Base-by-base conservation (phyloP, 2,888 invertebrate species). In the Pammene fasciana region DNA sequence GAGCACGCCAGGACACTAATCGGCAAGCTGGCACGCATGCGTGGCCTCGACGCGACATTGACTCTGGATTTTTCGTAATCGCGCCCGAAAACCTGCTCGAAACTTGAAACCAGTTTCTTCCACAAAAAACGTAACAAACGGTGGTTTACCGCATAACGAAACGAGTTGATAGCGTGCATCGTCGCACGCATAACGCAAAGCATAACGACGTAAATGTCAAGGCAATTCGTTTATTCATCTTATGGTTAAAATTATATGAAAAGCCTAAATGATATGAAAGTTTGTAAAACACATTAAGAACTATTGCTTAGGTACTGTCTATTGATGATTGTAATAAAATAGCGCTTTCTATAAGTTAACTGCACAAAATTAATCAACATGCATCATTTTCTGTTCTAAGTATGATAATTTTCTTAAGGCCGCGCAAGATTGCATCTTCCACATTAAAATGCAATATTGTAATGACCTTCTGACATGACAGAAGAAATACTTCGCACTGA, bases 41-140 rank as follows among this genome's bases (percentile, higher is more conserved):
- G 48, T 64, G 71, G 46, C 71, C 71, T 38, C 64, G 59, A 55
- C 70, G 41, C 64, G 71, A 71, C 71, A 71, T 65, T 71, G 71
- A 71, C 64, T 55, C 48, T 68, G 64, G 54, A 65, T 65, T 71
- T 54, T 68, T 71, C 60, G 71, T 62, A 71, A 71, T 64, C 64
- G 64, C 36, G 55, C n/a, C 60, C 62, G 45, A 71, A 71, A 68
- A 70, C 70, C 41, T 55, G 65, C 52, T 55, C 65, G 11, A 52
- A 26, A 48, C 18, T 38, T 46, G 48, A 45, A 68, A 71, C 71
- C 71, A 60, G 68, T 71, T 71, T 55, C 41, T 14, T n/a, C 18
- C 54, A 11, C n/a, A 52, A 52, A 52, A 62, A 62, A 60, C 64
- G 64, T 50, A 50, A 41, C 68, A 64, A 52, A 43, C 68, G 45